phyloP scores from a whole-genome alignment of 2,888 invertebrate genomes.

The Phymatocera aterrima region DNA sequence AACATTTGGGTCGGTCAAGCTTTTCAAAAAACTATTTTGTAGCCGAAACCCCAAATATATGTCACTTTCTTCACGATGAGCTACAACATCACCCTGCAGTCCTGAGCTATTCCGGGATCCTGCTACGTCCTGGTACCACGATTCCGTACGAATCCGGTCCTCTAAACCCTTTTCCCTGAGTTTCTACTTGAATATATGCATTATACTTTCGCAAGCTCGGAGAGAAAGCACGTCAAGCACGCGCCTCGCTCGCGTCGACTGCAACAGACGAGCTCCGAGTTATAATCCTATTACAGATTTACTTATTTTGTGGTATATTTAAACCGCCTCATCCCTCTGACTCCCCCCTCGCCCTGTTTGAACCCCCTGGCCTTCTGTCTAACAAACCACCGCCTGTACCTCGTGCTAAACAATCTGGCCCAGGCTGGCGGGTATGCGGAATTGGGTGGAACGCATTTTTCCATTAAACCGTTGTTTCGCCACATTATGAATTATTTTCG shows the following conservation, averaged over 20 bases:
- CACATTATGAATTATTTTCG: conserved; percentile 67
- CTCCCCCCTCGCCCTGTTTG: too few species aligned
- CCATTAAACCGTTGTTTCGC: conserved; percentile 67
- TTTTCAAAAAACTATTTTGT: too few species aligned
- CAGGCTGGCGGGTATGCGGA: conserved; percentile 62
- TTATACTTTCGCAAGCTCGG: conserved; percentile 1
- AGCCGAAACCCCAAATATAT: too few species aligned
- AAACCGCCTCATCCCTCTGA: conserved; percentile 50
- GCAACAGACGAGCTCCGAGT: conserved; percentile 45
- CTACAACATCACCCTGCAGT: too few species aligned
- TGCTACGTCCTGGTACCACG: too few species aligned
- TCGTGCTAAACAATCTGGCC: conserved; percentile 53
- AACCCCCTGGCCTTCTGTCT: conserved; percentile 47
- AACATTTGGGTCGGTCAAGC: too few species aligned
- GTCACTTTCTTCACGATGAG: too few species aligned
- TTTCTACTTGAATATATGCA: neutral
- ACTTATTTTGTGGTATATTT: conserved; percentile 55
- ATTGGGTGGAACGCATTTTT: conserved; percentile 69
- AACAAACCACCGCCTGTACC: conserved; percentile 48
- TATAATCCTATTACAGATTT: conserved; percentile 57
- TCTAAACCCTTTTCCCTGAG: neutral
- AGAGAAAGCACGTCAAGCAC: conserved; percentile 37
- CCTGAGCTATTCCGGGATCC: too few species aligned
- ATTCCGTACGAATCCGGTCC: neutral
- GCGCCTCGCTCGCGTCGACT: conserved; percentile 51